phyloP scores from a whole-genome alignment of 2,113 vertebrate species.

The Melanocharis versteri region DNA sequence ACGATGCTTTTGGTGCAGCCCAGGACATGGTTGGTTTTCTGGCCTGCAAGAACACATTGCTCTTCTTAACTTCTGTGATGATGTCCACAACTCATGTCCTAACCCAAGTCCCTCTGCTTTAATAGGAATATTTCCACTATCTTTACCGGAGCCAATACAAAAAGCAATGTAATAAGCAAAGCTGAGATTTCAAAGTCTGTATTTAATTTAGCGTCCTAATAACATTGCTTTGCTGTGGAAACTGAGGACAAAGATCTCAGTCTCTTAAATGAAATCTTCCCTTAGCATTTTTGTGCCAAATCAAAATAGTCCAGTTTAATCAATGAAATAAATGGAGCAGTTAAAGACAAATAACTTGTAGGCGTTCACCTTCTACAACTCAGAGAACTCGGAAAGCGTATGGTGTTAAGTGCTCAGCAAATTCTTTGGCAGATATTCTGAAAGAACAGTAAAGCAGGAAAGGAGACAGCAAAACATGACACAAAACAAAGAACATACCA shows the following conservation, averaged over 20 bases:
- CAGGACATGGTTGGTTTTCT: not conserved
- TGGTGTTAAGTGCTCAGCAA: not conserved
- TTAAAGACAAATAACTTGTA: not conserved
- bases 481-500: not conserved
- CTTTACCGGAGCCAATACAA: not conserved
- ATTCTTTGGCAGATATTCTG: not conserved
- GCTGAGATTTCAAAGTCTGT: not conserved
- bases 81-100: not conserved
- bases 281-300: not conserved
- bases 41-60: not conserved
- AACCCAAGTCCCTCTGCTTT: not conserved
- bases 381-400: not conserved
- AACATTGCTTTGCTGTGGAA: not conserved
- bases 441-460: not conserved
- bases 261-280: not conserved
- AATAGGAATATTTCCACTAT: not conserved
- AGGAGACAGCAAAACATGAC: not conserved
- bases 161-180: not conserved
- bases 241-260: not conserved
- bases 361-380: not conserved
- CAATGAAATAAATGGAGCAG: not conserved
- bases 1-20: not conserved
- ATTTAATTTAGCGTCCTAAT: conserved; percentile 28
- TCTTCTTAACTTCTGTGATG: not conserved
- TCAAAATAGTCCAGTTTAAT: not conserved